Evolutionary conservation across 2,888 invertebrate genomes (phyloP).

Genomic region (Gasteruption jaculator): DNA sequence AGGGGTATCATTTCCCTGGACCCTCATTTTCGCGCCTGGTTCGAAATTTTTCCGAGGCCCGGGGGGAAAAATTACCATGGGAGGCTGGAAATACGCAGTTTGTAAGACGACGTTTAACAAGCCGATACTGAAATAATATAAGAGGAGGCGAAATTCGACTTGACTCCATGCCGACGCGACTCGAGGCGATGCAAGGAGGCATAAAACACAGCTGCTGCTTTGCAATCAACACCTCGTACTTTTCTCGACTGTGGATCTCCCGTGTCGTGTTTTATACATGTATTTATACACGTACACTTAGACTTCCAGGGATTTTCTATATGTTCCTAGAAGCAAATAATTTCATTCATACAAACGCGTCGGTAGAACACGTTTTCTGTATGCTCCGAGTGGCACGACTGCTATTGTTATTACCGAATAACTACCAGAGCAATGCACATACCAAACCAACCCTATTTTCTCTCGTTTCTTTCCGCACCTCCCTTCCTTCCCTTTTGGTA

Average conservation of each 20-base stretch:
- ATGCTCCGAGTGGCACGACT: constrained; percentile 42
- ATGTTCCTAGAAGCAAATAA: constrained; percentile 50
- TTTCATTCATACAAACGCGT: constrained; percentile 49
- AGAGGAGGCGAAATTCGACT: constrained; percentile 32
- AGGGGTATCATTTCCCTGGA: no score
- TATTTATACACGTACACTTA: constrained; percentile 23
- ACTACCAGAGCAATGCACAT: no score
- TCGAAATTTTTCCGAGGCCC: no score
- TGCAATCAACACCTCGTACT: constrained; percentile 47
- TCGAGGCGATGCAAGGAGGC: no score
- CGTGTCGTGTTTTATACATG: constrained; percentile 18
- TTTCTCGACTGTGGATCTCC: no score
- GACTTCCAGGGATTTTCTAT: no score
- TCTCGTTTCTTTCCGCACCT: constrained; percentile 12
- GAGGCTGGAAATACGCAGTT: constrained; percentile 37
- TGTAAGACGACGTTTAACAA: constrained; percentile 43
- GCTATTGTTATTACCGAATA: constrained; percentile 45
- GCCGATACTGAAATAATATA: constrained; percentile 48
- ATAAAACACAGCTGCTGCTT: constrained; percentile 50
- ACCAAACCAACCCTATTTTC: constrained; percentile 10
- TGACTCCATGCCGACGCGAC: no score
- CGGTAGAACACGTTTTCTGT: constrained; percentile 35
- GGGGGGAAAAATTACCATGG: constrained; percentile 19
- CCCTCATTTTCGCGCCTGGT: no score
- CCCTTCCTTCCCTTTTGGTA: no score